Base-by-base conservation (phyloP, 2,113 vertebrate species). In the Todiramphus saurophagus region DNA sequence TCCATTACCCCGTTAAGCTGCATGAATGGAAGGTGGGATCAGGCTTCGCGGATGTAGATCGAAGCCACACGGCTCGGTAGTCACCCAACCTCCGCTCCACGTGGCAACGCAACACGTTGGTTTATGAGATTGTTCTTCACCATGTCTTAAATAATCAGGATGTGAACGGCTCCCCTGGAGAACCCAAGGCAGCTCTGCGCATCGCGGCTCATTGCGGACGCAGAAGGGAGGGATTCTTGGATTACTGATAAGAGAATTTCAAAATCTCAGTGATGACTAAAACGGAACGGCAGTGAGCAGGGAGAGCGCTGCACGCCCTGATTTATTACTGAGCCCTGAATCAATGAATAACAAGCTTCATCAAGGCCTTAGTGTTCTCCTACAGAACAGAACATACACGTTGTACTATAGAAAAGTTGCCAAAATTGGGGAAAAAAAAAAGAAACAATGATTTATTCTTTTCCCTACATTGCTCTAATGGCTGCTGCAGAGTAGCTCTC, bases 81-180 rank as follows among this genome's bases (percentile, higher is more conserved):
- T 30, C 64, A 74, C 74, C 46, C 74, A 50, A 35, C 78, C 64
- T 72, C 72, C 0, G 4, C 33, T 66, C 59, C 44, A 46, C 50
- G 11, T 3, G 60, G 41, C 7, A 76, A 76, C 0, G 0, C 25
- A 7, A 37, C 35, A 4, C 8, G 28, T 25, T 39, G 19, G 19
- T 62, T 77, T 23, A 28, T 28, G 31, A 7, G 3, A 44, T 66
- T 43, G 16, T 19, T 60, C 69, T 37, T 60, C 33, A 66, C 48
- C 5, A 1, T 23, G 33, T 80, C 44, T 37, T 51, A 75, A 50
- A 60, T 48, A 48, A 25, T 9, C 37, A 48, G 56, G 50, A 12
- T 51, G 56, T 6, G 28, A 39, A 10, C 30, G 18, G 33, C 46
- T 50, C 15, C 53, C 48, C 55, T 51, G 60, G 25, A 19, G 73